phyloP scores from a whole-genome alignment of 2,797 vertebrate species.

The Gallinago stenura region DNA sequence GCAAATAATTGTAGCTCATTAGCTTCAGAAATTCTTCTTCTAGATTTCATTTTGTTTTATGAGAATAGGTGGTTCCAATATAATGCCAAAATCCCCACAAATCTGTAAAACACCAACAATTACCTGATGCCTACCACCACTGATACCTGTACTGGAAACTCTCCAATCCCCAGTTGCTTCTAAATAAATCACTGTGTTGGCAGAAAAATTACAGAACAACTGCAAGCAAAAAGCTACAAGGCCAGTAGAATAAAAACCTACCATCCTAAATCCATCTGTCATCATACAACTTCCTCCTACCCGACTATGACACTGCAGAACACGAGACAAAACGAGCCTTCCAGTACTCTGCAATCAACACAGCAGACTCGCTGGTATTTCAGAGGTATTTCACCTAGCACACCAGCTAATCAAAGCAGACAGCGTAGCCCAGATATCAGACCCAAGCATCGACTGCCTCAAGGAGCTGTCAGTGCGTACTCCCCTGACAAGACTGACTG shows the following conservation, averaged over 20 bases:
- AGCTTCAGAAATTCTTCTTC: background rate
- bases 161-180: background rate
- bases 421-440: conserved; percentile 53
- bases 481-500: conserved; percentile 33
- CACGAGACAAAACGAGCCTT: conserved; percentile 38
- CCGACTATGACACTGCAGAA: background rate
- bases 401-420: conserved; percentile 58
- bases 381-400: conserved; percentile 38
- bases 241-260: conserved; percentile 28
- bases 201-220: conserved; percentile 21
- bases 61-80: background rate
- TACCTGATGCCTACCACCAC: background rate
- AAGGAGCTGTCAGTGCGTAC: conserved; percentile 37
- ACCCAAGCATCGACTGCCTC: conserved; percentile 21
- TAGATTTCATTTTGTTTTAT: background rate
- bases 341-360: conserved; percentile 4
- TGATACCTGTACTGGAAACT: background rate
- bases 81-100: background rate
- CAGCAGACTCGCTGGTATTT: conserved; percentile 15
- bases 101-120: background rate
- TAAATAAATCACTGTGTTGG: conserved; percentile 14
- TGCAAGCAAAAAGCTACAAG: conserved; percentile 8
- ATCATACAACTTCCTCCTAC: background rate
- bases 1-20: background rate
- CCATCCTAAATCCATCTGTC: conserved; percentile 35